Evolutionary conservation across 2,888 invertebrate species (phyloP).

Genomic region (Microctonus hyperodae): DNA sequence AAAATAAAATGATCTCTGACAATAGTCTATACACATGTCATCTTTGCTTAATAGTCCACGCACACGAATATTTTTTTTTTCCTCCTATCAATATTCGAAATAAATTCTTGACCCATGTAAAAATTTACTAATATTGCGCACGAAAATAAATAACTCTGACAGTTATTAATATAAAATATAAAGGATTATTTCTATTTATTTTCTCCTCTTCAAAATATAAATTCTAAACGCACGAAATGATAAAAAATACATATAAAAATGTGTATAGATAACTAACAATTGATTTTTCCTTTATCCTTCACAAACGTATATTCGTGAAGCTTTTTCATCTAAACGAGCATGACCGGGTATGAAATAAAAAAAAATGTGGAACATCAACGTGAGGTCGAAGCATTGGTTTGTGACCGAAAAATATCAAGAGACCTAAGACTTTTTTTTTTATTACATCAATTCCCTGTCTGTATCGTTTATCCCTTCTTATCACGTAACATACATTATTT

Average conservation of each 20-base stretch:
- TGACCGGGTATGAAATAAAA: not conserved
- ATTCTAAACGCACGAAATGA: not conserved
- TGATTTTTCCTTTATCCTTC: not conserved
- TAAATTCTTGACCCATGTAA: not conserved
- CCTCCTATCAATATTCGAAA: not conserved
- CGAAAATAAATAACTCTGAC: not conserved
- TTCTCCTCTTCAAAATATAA: not conserved
- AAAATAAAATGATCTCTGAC: not conserved
- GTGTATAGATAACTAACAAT: not conserved
- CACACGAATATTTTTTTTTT: not conserved
- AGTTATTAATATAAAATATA: not conserved
- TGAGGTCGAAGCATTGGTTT: not conserved
- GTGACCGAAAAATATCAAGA: not conserved
- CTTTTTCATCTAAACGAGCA: not conserved
- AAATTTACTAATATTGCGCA: not conserved
- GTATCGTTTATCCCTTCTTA: conserved; percentile 1
- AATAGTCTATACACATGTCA: not conserved
- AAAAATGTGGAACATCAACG: not conserved
- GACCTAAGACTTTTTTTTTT: not conserved
- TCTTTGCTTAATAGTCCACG: not conserved
- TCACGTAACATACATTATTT: conserved; percentile 1
- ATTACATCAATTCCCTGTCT: not conserved
- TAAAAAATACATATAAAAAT: not conserved
- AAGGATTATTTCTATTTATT: not conserved
- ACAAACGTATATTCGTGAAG: not conserved